These are phyloP conservation scores for Hyaena hyaena DNA, from an alignment of 2,113 vertebrate species.

Conservation along the genomic window DNA sequence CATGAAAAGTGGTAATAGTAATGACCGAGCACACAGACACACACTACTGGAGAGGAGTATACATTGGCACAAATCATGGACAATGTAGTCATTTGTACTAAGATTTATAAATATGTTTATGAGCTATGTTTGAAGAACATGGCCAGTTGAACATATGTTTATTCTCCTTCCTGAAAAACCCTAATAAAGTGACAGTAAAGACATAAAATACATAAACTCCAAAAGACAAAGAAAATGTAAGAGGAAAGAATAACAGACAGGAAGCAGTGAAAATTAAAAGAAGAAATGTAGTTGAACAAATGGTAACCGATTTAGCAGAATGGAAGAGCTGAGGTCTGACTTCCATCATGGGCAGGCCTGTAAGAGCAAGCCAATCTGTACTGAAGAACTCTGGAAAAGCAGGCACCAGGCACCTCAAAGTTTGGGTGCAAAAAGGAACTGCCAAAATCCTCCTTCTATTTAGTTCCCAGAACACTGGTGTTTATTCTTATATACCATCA, in stretches of 20 bases:
- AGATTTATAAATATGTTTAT: neutral
- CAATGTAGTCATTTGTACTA: neutral
- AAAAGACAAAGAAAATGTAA: neutral
- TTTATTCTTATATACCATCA: neutral
- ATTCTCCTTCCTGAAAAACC: neutral
- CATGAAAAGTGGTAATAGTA: neutral
- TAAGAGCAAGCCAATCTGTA: neutral
- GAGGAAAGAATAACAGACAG: neutral
- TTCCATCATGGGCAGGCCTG: neutral
- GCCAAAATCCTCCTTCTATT: neutral
- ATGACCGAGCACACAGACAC: too few species aligned
- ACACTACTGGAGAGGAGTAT: neutral
- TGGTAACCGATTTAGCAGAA: neutral
- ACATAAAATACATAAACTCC: neutral
- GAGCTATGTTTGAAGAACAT: neutral
- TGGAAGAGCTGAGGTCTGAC: neutral
- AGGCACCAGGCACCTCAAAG: neutral
- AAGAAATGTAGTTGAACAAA: neutral
- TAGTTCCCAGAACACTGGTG: neutral
- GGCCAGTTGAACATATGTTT: neutral
- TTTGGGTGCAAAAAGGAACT: neutral
- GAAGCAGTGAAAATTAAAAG: neutral
- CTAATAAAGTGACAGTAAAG: slow-evolving; percentile 8
- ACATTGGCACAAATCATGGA: neutral
- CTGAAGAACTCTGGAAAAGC: neutral